These are phyloP conservation scores for Origma solitaria DNA, from an alignment of 2,113 vertebrate species.

Conservation along the genomic window DNA sequence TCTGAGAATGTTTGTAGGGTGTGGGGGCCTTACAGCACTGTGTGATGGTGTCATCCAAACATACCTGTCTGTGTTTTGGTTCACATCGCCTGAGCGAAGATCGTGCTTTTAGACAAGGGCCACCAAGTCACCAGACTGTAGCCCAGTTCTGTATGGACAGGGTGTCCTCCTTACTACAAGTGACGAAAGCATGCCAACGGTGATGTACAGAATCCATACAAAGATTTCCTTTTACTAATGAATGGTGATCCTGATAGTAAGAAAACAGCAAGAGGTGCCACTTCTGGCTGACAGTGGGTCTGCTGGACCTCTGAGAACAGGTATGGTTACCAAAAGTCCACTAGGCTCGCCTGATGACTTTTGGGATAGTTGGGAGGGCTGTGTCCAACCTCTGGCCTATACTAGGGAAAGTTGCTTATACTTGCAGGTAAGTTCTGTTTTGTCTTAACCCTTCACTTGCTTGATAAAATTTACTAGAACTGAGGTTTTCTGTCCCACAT, in stretches of 20 bases:
- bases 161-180: background rate
- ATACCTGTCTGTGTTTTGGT: background rate
- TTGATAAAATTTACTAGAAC: background rate
- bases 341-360: background rate
- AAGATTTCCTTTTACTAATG: background rate
- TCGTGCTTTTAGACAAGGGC: background rate
- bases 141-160: rapidly evolving
- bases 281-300: background rate
- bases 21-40: background rate
- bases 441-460: background rate
- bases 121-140: background rate
- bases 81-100: rapidly evolving
- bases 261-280: background rate
- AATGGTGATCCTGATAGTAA: background rate
- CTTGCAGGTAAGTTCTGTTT: background rate
- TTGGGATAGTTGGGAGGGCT: background rate
- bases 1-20: background rate
- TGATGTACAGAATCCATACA: background rate
- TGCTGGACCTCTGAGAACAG: background rate
- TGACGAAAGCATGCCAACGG: background rate
- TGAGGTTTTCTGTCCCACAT: background rate
- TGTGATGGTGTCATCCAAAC: background rate
- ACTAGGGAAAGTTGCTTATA: background rate
- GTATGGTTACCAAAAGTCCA: background rate
- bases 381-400: background rate